Evolutionary conservation across 2,113 vertebrate genomes (phyloP).

Genomic region (Coryphaenoides rupestris): DNA sequence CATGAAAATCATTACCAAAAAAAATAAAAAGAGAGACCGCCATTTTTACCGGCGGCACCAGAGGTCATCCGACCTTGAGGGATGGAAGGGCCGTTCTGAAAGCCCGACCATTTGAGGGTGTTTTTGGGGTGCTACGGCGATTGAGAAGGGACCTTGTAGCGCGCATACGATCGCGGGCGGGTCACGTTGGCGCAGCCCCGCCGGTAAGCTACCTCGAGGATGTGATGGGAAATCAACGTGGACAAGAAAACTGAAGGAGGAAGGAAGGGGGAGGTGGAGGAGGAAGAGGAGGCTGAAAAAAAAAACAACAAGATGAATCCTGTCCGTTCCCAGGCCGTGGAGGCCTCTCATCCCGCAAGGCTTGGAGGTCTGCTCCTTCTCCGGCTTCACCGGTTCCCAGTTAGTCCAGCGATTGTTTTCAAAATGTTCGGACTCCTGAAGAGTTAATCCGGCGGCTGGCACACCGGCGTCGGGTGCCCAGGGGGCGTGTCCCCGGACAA

Average conservation of each 20-base stretch:
- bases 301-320: constrained; percentile 22
- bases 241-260: constrained; percentile 15
- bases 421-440: constrained; percentile 78
- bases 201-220: constrained; percentile 49
- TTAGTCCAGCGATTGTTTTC: constrained; percentile 65
- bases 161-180: constrained; percentile 24
- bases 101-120: constrained; percentile 42
- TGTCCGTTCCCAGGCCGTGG: constrained; percentile 18
- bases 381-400: constrained; percentile 45
- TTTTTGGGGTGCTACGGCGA: constrained; percentile 55
- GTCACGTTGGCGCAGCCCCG: constrained; percentile 63
- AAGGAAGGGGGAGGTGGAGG: constrained; percentile 23
- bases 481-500: constrained; percentile 46
- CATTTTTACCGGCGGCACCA: constrained; percentile 54
- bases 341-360: constrained; percentile 40
- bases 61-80: constrained; percentile 20
- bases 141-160: no score
- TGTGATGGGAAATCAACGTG: constrained; percentile 36
- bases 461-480: constrained; percentile 69
- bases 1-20: constrained; percentile 27
- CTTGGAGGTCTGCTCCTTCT: constrained; percentile 25
- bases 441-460: constrained; percentile 69
- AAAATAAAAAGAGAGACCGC: constrained; percentile 39
- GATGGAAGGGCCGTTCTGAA: not conserved
- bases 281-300: not conserved